These are phyloP conservation scores for Acropora yongei DNA, from an alignment of 64 coral and sea anemone genomes.

Conservation along the genomic window DNA sequence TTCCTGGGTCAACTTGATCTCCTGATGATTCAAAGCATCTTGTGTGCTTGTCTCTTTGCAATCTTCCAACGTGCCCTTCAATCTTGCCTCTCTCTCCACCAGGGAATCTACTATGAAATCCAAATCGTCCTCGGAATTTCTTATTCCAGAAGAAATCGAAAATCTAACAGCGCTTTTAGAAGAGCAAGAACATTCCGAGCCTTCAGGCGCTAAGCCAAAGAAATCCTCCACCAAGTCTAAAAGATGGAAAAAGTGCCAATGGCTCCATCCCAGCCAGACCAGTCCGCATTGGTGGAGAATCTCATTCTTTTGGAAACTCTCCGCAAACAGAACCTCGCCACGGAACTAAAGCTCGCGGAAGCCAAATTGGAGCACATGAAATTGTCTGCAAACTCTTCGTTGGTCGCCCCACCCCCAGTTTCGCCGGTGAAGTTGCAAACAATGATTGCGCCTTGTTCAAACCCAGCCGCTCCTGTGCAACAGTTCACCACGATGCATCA, in stretches of 20 bases:
- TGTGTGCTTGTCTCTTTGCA: not conserved
- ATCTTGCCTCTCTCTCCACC: not conserved
- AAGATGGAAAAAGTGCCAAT: not conserved
- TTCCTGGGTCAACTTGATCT: not conserved
- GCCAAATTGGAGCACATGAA: not conserved
- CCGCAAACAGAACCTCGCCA: not conserved
- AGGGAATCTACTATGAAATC: not conserved
- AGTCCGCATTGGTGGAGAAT: not conserved
- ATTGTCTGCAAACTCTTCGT: constrained; percentile 10
- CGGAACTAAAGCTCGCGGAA: not conserved
- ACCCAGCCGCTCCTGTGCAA: not conserved
- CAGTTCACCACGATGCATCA: not conserved
- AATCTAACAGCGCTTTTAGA: not conserved
- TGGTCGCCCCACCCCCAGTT: constrained; percentile 1
- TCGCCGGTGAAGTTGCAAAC: not conserved
- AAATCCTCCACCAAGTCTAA: not conserved
- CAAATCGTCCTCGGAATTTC: not conserved
- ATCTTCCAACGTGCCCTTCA: not conserved
- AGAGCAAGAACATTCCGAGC: not conserved
- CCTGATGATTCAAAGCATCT: not conserved
- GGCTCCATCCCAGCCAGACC: not conserved
- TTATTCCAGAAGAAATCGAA: not conserved
- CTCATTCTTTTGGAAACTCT: not conserved
- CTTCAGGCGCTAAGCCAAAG: not conserved
- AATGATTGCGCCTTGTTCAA: not conserved